Percentiles rank a stretch among this genome's conserved stretches.
Conservation (phyloP, 2,797 vertebrate species). For the Urophycis tenuis region DNA sequence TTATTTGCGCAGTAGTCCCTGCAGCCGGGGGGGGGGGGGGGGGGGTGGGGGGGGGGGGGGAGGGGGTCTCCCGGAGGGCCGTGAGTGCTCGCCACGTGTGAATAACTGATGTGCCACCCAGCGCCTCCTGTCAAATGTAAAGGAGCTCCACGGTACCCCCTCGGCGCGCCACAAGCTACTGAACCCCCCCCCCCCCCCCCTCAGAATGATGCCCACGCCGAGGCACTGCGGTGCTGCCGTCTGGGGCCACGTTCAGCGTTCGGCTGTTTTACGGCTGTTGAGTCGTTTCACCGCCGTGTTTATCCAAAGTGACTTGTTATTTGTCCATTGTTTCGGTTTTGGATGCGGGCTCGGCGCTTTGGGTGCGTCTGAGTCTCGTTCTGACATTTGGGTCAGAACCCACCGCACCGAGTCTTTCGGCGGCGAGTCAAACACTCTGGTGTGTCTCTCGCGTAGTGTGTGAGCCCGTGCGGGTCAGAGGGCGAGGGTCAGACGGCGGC, state of each 20-base stretch:
- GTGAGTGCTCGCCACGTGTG: too few relatives aligned
- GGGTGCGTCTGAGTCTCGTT: too few relatives aligned
- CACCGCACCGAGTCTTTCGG: background rate
- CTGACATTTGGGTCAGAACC: background rate
- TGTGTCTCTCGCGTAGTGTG: too few relatives aligned
- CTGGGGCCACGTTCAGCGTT: background rate
- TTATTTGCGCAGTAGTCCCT: constrained; percentile 52
- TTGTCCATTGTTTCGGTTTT: background rate
- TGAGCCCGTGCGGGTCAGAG: too few relatives aligned
- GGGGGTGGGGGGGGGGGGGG: too few relatives aligned
- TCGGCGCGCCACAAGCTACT: constrained; percentile 48
- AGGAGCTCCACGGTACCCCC: constrained; percentile 27
- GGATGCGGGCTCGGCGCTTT: too few relatives aligned
- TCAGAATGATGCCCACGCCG: constrained; percentile 16
- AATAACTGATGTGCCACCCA: constrained; percentile 51
- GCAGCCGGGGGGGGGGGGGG: too few relatives aligned
- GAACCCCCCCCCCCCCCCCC: too few relatives aligned
- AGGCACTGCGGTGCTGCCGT: constrained; percentile 27
- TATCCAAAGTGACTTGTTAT: background rate
- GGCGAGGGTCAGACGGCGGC: too few relatives aligned
- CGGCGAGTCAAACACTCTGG: background rate
- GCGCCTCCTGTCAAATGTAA: constrained; percentile 46
- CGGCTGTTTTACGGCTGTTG: background rate
- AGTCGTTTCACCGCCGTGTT: background rate
- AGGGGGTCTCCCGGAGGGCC: too few relatives aligned